These are phyloP conservation scores for Anguilla pacifica DNA, from an alignment of 2,797 vertebrate genomes.

Conservation along the genomic window DNA sequence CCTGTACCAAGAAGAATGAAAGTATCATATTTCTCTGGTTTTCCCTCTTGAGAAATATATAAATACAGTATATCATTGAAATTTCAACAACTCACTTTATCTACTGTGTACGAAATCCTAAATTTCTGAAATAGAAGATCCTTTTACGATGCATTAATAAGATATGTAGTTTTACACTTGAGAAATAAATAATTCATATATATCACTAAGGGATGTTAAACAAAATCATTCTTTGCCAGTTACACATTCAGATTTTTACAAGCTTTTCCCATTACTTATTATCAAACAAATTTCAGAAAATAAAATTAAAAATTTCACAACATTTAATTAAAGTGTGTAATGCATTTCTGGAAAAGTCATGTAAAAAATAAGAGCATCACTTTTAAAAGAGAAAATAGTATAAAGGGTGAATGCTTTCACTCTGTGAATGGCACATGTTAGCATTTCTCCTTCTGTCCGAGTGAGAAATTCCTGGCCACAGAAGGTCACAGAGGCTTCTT, in stretches of 20 bases:
- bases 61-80: no score
- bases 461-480: neutral
- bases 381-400: neutral
- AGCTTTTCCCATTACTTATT: neutral
- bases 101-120: no score
- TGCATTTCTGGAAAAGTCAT: neutral
- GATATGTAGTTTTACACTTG: no score
- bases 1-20: no score
- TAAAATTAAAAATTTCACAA: neutral
- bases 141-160: no score
- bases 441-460: neutral
- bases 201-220: no score
- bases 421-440: neutral
- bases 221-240: no score
- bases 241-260: neutral
- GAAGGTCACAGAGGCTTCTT: slow-evolving; percentile 24
- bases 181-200: no score
- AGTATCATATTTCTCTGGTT: neutral
- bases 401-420: neutral
- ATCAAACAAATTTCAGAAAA: neutral
- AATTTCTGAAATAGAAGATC: no score
- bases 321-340: neutral
- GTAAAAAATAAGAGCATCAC: neutral
- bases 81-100: no score
- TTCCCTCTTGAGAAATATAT: neutral